Evolutionary conservation across 2,797 vertebrate genomes (phyloP).

Genomic region (Phataginus tricuspis): DNA sequence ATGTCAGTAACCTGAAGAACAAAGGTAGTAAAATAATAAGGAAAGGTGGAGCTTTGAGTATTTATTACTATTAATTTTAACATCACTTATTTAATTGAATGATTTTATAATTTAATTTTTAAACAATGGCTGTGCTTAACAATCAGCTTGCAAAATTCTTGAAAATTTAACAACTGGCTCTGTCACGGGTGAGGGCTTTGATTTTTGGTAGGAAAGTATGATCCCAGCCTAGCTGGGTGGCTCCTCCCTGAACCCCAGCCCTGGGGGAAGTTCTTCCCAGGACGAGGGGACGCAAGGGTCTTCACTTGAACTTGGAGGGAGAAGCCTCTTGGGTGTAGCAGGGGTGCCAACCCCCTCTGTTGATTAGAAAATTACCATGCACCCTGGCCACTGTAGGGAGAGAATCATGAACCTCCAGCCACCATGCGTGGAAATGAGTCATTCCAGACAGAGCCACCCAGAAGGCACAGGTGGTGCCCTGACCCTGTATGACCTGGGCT

Average conservation of each 20-base stretch:
- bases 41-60: neutral
- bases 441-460: neutral
- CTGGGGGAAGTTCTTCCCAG: neutral
- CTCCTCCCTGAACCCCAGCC: neutral
- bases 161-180: neutral
- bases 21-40: neutral
- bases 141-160: neutral
- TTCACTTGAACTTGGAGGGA: neutral
- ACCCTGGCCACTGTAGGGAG: neutral
- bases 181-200: neutral
- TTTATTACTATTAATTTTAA: neutral
- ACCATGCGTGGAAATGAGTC: constrained; percentile 36
- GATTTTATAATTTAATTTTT: constrained; percentile 8
- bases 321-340: neutral
- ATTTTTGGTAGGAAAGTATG: neutral
- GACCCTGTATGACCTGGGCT: constrained; percentile 32
- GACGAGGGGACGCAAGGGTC: neutral
- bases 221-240: neutral
- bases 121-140: constrained; percentile 18
- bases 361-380: constrained; percentile 39
- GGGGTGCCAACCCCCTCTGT: neutral
- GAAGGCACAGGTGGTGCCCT: constrained; percentile 13
- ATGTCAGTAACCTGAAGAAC: neutral
- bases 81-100: neutral
- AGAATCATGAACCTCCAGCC: neutral